Evolutionary conservation across 2,797 vertebrate genomes (phyloP), one percentile per base, ranked within the genome.

Genomic region (Poeciliopsis turneri): DNA sequence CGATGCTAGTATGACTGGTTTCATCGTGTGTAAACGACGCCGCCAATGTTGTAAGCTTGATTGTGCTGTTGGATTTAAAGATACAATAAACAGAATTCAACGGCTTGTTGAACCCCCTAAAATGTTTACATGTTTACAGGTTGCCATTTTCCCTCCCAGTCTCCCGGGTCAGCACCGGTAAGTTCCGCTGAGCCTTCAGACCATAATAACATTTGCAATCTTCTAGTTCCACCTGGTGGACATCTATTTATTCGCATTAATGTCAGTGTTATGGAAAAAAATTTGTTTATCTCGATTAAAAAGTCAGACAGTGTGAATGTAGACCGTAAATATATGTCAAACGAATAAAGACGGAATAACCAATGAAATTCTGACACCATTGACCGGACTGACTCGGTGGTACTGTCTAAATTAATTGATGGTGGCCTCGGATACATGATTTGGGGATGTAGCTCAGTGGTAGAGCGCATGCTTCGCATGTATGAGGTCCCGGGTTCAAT

Each of bases 391-490:
- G 23, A 25, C 2, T 2, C 0, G 0, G 2, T 18, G 25, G 3
- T n/a, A 6, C 25, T 55, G 10, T n/a, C 3, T 28, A 57, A 57
- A 57, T 57, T 3, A 11, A 39, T 5, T 39, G 36, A 1, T 5
- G 36, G 36, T 39, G 36, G 36, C 36, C 5, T 39, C 36, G 36
- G 36, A 39, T 0, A 13, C 9, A 0, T 2, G n/a, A 59, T 13
- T 5, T 83, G 94, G 95, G 95, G 95, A 95, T 95, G 94, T 95
- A 95, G 94, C 95, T 95, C 94, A 95, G 94, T 95, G 95, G 95
- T 94, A 95, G 95, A 95, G 95, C 95, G 95, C 94, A 91, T 95
- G 95, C 94, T 95, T 95, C 94, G 95, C 94, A 95, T 95, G 95
- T 94, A 95, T 95, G 94, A 95, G 95, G 95, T 89, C 94, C 95